Evolutionary conservation across 2,888 invertebrate species (phyloP).

Genomic region (Ectropis crepuscularia): DNA sequence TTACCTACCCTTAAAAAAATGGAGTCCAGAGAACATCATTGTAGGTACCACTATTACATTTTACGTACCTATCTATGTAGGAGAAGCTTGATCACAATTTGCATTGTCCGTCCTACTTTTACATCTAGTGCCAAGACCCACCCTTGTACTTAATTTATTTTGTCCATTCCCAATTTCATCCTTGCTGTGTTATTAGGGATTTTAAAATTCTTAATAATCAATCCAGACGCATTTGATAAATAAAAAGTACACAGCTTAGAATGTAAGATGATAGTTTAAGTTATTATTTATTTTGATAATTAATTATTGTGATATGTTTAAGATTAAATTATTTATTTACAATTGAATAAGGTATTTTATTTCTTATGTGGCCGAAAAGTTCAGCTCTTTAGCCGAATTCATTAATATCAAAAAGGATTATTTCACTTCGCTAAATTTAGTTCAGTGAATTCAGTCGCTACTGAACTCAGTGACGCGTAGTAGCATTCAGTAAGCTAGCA

Average conservation of each 20-base stretch:
- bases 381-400: too few relatives aligned
- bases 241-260: constrained; percentile 82
- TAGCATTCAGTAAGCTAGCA: too few relatives aligned
- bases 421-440: too few relatives aligned
- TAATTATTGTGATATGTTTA: constrained; percentile 68
- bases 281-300: constrained; percentile 69
- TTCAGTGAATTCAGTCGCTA: too few relatives aligned
- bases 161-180: constrained; percentile 35
- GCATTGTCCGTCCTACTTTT: not conserved
- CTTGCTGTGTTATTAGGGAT: constrained; percentile 53
- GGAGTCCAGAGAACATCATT: too few relatives aligned
- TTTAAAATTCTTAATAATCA: constrained; percentile 43
- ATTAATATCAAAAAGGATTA: too few relatives aligned
- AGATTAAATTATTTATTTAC: constrained; percentile 72
- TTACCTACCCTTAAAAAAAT: too few relatives aligned
- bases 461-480: too few relatives aligned
- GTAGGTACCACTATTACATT: too few relatives aligned
- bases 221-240: constrained; percentile 84
- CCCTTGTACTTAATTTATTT: constrained; percentile 43
- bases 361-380: too few relatives aligned
- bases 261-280: constrained; percentile 59
- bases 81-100: not conserved
- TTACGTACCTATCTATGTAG: not conserved
- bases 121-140: constrained; percentile 32
- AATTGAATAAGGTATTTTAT: constrained; percentile 37